These are phyloP conservation scores for Gymnoscopelus microlampas DNA, from an alignment of 2,797 vertebrate species.

Conservation along the genomic window DNA sequence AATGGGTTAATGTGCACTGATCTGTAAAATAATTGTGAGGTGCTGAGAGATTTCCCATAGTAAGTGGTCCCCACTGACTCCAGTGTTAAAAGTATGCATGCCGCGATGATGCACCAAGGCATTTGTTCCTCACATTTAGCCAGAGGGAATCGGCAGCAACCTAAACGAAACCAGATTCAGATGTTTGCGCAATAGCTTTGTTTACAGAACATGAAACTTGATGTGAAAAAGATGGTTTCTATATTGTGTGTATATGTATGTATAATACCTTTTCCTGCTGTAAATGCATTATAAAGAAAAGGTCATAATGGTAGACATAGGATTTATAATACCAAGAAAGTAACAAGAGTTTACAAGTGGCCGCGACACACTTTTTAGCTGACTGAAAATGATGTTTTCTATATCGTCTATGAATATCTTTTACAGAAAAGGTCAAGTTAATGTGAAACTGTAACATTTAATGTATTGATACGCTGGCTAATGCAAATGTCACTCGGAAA, in stretches of 20 bases:
- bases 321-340: too few relatives aligned
- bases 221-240: slow-evolving; percentile 20
- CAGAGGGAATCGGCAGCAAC: slow-evolving; percentile 60
- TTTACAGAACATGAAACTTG: slow-evolving; percentile 30
- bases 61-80: slow-evolving; percentile 70
- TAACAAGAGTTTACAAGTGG: too few relatives aligned
- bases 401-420: too few relatives aligned
- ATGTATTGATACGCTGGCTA: too few relatives aligned
- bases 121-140: slow-evolving; percentile 70
- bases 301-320: too few relatives aligned
- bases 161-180: slow-evolving; percentile 68
- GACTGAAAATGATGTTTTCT: too few relatives aligned
- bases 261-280: not conserved
- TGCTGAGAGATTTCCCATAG: slow-evolving; percentile 74
- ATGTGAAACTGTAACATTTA: too few relatives aligned
- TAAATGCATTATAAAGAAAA: too few relatives aligned
- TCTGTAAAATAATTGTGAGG: slow-evolving; percentile 76
- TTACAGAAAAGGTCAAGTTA: too few relatives aligned
- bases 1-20: slow-evolving; percentile 63
- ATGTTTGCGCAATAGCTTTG: slow-evolving; percentile 54
- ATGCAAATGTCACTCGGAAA: too few relatives aligned
- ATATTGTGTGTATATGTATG: not conserved
- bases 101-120: slow-evolving; percentile 63
- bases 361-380: too few relatives aligned
- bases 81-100: slow-evolving; percentile 72